Percentiles rank a stretch among this genome's conserved stretches.
phyloP scores from a whole-genome alignment of 2,797 vertebrate species.

The Harpagifer antarcticus region DNA sequence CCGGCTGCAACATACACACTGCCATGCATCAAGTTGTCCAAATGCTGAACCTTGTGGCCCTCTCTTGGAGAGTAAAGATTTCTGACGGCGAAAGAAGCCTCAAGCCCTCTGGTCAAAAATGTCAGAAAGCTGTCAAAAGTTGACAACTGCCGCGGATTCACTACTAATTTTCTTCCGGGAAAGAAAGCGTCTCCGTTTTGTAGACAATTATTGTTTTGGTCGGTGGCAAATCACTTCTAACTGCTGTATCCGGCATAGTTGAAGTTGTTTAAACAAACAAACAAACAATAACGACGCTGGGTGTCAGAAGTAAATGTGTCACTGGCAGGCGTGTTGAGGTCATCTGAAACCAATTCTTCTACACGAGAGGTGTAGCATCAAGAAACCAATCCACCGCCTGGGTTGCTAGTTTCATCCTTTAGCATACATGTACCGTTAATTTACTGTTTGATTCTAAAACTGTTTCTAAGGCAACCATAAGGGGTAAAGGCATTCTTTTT shows the following conservation, averaged over 20 bases:
- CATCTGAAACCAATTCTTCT: constrained; percentile 56
- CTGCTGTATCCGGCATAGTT: constrained; percentile 38
- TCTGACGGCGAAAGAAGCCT: constrained; percentile 80
- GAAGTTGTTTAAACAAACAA: not conserved
- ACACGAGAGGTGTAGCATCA: constrained; percentile 40
- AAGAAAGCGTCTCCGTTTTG: constrained; percentile 85
- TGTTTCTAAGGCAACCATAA: constrained; percentile 27
- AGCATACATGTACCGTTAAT: not conserved
- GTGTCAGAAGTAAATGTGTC: constrained; percentile 39
- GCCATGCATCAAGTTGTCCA: constrained; percentile 78
- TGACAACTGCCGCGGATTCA: constrained; percentile 74
- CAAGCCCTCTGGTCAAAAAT: constrained; percentile 70
- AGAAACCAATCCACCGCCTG: constrained; percentile 37
- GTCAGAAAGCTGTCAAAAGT: constrained; percentile 84
- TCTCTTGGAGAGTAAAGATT: constrained; percentile 79
- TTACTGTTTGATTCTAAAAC: constrained; percentile 3
- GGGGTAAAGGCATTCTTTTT: not conserved
- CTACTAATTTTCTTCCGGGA: constrained; percentile 78
- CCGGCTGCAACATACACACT: constrained; percentile 84
- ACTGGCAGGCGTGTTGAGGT: constrained; percentile 3
- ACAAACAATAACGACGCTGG: not conserved
- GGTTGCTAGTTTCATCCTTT: constrained; percentile 4
- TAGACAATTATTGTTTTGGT: constrained; percentile 82
- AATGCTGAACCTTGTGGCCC: constrained; percentile 70
- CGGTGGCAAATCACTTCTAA: constrained; percentile 39